Conservation (phyloP, 2,113 vertebrate genomes). For the Poeciliopsis occidentalis region DNA sequence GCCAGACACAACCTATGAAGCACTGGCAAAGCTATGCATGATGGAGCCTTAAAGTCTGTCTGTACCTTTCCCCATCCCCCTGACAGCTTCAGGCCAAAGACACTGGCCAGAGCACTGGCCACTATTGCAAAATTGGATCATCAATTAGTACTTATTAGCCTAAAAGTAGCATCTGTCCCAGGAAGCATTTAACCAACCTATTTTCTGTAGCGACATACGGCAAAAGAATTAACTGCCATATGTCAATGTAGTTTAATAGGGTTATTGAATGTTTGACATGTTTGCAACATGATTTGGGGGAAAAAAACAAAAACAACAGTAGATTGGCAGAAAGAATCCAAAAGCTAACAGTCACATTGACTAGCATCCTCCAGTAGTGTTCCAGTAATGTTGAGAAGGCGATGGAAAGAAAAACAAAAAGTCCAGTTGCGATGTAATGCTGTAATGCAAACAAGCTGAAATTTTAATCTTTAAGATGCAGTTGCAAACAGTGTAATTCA, state of each 20-base stretch:
- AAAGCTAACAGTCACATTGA: slow-evolving; percentile 54
- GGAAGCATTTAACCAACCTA: slow-evolving; percentile 82
- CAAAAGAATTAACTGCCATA: slow-evolving; percentile 77
- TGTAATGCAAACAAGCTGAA: neutral
- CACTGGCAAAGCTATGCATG: slow-evolving; percentile 20
- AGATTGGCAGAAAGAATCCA: slow-evolving; percentile 50
- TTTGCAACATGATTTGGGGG: slow-evolving; percentile 70
- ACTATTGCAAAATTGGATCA: slow-evolving; percentile 79
- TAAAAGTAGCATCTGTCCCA: slow-evolving; percentile 82
- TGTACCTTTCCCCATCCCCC: slow-evolving; percentile 26
- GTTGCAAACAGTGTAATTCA: slow-evolving; percentile 15
- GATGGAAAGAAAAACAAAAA: neutral
- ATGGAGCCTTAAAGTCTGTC: slow-evolving; percentile 31
- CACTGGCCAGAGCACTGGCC: slow-evolving; percentile 68
- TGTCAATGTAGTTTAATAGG: slow-evolving; percentile 72
- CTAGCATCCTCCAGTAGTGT: slow-evolving; percentile 31
- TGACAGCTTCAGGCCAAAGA: slow-evolving; percentile 61
- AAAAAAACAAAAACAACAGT: slow-evolving; percentile 23
- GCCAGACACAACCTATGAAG: slow-evolving; percentile 36
- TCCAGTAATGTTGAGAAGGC: slow-evolving; percentile 3
- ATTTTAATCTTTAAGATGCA: slow-evolving; percentile 11
- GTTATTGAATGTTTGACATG: slow-evolving; percentile 78
- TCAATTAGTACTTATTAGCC: slow-evolving; percentile 82
- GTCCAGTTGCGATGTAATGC: neutral
- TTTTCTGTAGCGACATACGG: slow-evolving; percentile 72